These are phyloP conservation scores for Calliphora vicina DNA, from an alignment of 1,140 invertebrate genomes.

Conservation along the genomic window DNA sequence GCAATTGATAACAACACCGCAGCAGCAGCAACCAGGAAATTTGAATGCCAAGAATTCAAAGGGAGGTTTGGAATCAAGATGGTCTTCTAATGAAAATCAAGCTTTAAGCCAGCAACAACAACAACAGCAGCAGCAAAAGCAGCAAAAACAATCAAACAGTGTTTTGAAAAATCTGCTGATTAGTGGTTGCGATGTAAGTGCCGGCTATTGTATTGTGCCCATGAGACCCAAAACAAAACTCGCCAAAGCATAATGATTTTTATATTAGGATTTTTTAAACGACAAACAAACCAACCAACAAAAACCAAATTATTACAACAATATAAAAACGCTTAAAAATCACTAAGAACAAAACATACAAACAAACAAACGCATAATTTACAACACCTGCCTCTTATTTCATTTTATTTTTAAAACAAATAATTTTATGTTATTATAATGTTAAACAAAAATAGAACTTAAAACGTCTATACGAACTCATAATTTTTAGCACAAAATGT, in stretches of 20 bases:
- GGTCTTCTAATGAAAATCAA: background rate
- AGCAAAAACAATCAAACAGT: slow-evolving; percentile 56
- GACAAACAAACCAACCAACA: background rate
- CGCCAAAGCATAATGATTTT: slow-evolving; percentile 55
- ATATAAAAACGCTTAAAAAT: background rate
- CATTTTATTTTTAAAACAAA: slow-evolving; percentile 22
- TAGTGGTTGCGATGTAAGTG: slow-evolving; percentile 89
- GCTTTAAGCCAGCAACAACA: slow-evolving; percentile 17
- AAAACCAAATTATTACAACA: background rate
- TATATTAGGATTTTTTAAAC: background rate
- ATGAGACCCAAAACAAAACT: slow-evolving; percentile 65
- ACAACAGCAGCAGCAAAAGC: slow-evolving; percentile 49
- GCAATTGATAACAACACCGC: slow-evolving; percentile 30
- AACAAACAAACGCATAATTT: slow-evolving; percentile 27
- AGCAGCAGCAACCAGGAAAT: slow-evolving; percentile 17
- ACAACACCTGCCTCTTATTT: slow-evolving; percentile 42
- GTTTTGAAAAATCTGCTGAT: slow-evolving; percentile 91
- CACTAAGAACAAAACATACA: background rate
- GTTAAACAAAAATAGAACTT: background rate
- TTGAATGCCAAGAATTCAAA: background rate
- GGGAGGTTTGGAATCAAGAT: background rate
- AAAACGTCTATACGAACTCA: background rate
- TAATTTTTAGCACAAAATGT: slow-evolving; percentile 11
- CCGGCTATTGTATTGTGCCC: slow-evolving; percentile 85
- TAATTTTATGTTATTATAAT: slow-evolving; percentile 20